Evolutionary conservation across 2,888 invertebrate species (phyloP).

Genomic region (Archips crataeganus): DNA sequence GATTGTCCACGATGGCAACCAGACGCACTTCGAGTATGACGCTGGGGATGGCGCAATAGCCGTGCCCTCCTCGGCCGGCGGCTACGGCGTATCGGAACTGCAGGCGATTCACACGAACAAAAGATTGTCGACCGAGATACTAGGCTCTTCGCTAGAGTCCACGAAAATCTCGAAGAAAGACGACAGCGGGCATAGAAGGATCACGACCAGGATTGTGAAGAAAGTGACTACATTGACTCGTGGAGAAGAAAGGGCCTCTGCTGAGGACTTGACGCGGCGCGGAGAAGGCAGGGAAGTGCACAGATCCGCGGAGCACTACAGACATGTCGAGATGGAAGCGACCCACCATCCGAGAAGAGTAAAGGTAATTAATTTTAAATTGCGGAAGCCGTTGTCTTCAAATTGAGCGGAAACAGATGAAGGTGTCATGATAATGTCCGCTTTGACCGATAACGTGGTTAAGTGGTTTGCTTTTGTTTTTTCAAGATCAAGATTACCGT

Average conservation of each 20-base stretch:
- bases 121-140: conserved; percentile 92
- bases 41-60: conserved; percentile 73
- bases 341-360: conserved; percentile 89
- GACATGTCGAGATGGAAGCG: conserved; percentile 85
- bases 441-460: conserved; percentile 22
- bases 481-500: conserved; percentile 21
- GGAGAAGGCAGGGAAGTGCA: conserved; percentile 82
- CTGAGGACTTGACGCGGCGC: conserved; percentile 89
- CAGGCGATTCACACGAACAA: conserved; percentile 94
- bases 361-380: conserved; percentile 86
- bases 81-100: conserved; percentile 84
- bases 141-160: conserved; percentile 94
- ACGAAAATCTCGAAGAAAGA: conserved; percentile 93
- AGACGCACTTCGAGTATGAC: conserved; percentile 83
- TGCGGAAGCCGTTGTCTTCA: conserved; percentile 26
- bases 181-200: conserved; percentile 91
- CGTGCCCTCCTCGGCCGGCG: conserved; percentile 76
- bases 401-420: conserved; percentile 29
- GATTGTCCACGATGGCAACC: conserved; percentile 79
- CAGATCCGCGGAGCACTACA: conserved; percentile 84
- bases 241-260: conserved; percentile 92
- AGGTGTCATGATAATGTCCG: conserved; percentile 30
- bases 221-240: conserved; percentile 95
- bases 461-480: conserved; percentile 33
- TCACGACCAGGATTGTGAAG: conserved; percentile 94